Percentiles rank a stretch among this genome's conserved stretches.
phyloP scores from a whole-genome alignment of 2,797 vertebrate genomes.

The Parauchenoglanis punctatus region DNA sequence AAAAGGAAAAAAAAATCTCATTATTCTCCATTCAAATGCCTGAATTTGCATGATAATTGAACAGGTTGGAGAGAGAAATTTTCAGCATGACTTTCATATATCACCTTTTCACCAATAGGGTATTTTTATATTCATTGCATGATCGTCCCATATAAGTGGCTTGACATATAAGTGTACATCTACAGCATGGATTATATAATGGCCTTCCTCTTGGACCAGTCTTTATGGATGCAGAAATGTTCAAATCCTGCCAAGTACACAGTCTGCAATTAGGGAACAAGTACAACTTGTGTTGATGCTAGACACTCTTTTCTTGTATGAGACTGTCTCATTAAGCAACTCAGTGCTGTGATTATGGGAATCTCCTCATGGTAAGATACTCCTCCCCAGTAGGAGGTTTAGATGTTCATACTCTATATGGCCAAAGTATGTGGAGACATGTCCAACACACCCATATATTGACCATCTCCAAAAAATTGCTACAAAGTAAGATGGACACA shows the following conservation, averaged over 20 bases:
- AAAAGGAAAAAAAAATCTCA: neutral
- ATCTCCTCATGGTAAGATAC: slow-evolving; percentile 5
- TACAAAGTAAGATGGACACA: neutral
- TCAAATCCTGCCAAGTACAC: slow-evolving; percentile 49
- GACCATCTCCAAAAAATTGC: neutral
- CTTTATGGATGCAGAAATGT: slow-evolving; percentile 57
- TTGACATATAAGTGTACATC: slow-evolving; percentile 58
- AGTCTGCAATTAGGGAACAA: slow-evolving; percentile 34
- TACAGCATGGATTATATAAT: slow-evolving; percentile 69
- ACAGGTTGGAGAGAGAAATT: neutral
- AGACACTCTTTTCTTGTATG: slow-evolving; percentile 30
- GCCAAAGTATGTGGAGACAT: neutral
- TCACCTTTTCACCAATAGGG: neutral
- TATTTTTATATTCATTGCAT: slow-evolving; percentile 44
- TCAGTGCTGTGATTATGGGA: neutral
- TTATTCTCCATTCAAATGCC: slow-evolving; percentile 19
- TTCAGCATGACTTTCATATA: neutral
- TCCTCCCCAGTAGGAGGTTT: neutral
- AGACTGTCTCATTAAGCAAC: slow-evolving; percentile 13
- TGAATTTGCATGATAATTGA: slow-evolving; percentile 43
- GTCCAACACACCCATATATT: neutral
- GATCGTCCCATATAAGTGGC: slow-evolving; percentile 58
- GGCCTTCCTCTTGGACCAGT: slow-evolving; percentile 55
- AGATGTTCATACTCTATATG: neutral
- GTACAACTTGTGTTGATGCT: slow-evolving; percentile 24